These are phyloP conservation scores for Callyntrura sp. DNA, from an alignment of 2,888 invertebrate genomes.

Conservation along the genomic window DNA sequence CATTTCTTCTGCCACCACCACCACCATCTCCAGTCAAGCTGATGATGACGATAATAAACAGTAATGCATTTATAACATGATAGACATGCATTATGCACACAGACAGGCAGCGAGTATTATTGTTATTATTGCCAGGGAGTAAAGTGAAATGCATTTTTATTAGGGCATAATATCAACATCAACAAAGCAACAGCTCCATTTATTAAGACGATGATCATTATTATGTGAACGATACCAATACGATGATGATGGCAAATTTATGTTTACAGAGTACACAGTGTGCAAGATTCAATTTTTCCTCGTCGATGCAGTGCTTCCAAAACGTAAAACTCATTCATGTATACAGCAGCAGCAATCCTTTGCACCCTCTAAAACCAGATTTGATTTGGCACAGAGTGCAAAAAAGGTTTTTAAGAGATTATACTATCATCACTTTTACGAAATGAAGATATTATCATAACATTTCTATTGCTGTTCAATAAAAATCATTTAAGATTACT, in stretches of 20 bases:
- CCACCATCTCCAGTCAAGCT: conserved; percentile 56
- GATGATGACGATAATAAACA: conserved; percentile 70
- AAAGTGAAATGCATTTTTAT: conserved; percentile 61
- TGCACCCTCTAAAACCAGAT: conserved; percentile 42
- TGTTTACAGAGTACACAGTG: conserved; percentile 10
- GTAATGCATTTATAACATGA: conserved; percentile 70
- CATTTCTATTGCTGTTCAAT: conserved; percentile 44
- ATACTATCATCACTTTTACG: conserved; percentile 20
- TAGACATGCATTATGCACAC: conserved; percentile 63
- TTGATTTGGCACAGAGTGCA: conserved; percentile 64
- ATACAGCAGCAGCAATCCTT: background rate
- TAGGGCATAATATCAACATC: conserved; percentile 47
- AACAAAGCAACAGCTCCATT: conserved; percentile 20
- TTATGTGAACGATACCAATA: conserved; percentile 20
- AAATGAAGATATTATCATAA: background rate
- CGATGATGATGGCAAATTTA: conserved; percentile 55
- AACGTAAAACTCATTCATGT: background rate
- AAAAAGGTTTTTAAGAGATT: conserved; percentile 17
- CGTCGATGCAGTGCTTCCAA: background rate
- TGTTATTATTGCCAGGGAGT: conserved; percentile 42
- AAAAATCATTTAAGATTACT: conserved; percentile 12
- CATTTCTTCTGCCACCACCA: background rate
- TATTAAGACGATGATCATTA: conserved; percentile 46
- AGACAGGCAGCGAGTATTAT: conserved; percentile 28
- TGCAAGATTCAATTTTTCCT: conserved; percentile 7